A percentile compares a stretch with the other conserved stretches of the same genome.
These are phyloP conservation scores for Oceanodroma leucorhoa DNA, from an alignment of 2,797 vertebrate species.

Conservation along the genomic window DNA sequence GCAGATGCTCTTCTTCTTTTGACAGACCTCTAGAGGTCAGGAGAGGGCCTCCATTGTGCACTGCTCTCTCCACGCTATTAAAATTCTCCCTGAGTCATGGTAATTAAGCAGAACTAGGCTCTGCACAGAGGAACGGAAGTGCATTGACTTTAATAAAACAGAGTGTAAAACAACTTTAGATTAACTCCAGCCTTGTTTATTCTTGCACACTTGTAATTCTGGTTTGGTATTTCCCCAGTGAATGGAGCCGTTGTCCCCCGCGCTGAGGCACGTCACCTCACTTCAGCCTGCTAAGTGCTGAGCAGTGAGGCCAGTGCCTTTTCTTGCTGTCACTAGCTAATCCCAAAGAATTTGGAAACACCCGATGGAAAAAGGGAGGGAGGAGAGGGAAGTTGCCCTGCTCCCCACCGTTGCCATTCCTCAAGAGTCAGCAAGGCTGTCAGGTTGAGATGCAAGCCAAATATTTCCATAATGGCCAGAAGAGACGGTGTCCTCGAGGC, in stretches of 20 bases:
- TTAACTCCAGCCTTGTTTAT: conserved; percentile 77
- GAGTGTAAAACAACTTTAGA: conserved; percentile 77
- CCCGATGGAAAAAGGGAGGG: background rate
- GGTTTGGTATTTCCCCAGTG: conserved; percentile 56
- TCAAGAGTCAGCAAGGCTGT: conserved; percentile 31
- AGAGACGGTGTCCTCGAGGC: background rate
- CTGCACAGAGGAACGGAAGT: conserved; percentile 74
- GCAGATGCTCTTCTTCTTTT: conserved; percentile 3
- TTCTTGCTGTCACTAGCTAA: background rate
- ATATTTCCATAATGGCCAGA: conserved; percentile 8
- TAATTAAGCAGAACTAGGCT: conserved; percentile 75
- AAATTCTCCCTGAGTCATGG: conserved; percentile 71
- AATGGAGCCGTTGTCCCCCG: conserved; percentile 65
- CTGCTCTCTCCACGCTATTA: conserved; percentile 30
- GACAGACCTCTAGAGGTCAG: conserved; percentile 82
- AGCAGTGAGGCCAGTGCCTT: background rate
- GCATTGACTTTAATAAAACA: conserved; percentile 78
- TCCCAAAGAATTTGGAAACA: conserved; percentile 42
- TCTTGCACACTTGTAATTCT: conserved; percentile 72
- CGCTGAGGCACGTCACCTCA: conserved; percentile 11
- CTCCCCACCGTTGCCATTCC: background rate
- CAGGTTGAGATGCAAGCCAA: conserved; percentile 23
- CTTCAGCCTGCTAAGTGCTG: conserved; percentile 36
- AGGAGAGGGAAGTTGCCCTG: background rate
- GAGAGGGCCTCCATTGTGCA: conserved; percentile 68